These are phyloP conservation scores for Trichogramma pretiosum DNA, from an alignment of 1,140 invertebrate species.

Conservation along the genomic window DNA sequence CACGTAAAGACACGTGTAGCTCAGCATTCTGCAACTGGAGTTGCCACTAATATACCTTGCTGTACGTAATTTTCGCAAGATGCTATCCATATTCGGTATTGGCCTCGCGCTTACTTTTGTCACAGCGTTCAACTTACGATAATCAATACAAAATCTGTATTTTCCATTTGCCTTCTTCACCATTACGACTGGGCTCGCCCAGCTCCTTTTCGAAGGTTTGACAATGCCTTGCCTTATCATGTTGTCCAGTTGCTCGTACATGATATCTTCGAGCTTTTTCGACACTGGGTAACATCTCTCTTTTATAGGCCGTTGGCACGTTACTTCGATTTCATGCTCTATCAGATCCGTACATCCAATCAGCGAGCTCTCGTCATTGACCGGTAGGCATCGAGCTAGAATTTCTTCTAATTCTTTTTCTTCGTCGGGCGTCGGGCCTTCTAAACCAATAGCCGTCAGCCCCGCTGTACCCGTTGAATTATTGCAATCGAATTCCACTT, in stretches of 20 bases:
- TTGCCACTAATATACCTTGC: slow-evolving; percentile 33
- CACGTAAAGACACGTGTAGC: no score
- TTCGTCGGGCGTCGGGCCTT: no score
- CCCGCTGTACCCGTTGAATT: no score
- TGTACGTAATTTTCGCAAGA: slow-evolving; percentile 35
- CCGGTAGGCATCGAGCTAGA: no score
- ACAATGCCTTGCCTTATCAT: slow-evolving; percentile 22
- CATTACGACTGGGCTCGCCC: slow-evolving; percentile 35
- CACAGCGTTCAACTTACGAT: slow-evolving; percentile 34
- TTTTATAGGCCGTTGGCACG: slow-evolving; percentile 2
- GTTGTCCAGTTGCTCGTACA: neutral
- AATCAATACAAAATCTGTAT: slow-evolving; percentile 43
- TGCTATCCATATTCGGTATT: slow-evolving; percentile 42
- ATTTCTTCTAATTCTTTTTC: no score
- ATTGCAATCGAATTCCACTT: no score
- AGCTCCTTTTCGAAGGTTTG: slow-evolving; percentile 27
- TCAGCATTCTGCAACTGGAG: no score
- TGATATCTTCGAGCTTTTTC: neutral
- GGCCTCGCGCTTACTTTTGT: slow-evolving; percentile 40
- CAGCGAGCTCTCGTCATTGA: no score
- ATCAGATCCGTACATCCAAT: neutral
- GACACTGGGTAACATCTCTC: slow-evolving; percentile 5
- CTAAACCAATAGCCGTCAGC: no score
- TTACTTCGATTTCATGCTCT: slow-evolving; percentile 15
- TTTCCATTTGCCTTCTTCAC: slow-evolving; percentile 41